phyloP scores from a whole-genome alignment of 2,888 invertebrate species.

The Thymelicus lineola region DNA sequence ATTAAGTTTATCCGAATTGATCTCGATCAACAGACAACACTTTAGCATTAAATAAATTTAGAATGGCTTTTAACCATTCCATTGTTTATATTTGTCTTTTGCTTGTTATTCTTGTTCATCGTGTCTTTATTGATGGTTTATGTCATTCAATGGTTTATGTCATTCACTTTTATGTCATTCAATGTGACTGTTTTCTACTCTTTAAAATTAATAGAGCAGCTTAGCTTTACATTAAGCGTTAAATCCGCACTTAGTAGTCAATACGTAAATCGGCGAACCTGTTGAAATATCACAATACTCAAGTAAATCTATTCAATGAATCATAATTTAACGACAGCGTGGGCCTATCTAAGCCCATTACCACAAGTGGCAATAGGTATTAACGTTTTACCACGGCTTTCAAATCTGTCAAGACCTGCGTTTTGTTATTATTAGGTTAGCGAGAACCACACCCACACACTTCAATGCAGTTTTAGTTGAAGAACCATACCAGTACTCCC shows the following conservation, averaged over 20 bases:
- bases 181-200: not conserved
- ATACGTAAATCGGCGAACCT: slow-evolving; percentile 19
- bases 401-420: slow-evolving; percentile 36
- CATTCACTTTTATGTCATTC: too few species aligned
- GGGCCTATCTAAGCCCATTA: slow-evolving; percentile 38
- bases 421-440: slow-evolving; percentile 35
- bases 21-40: slow-evolving; percentile 20
- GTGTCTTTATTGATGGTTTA: not conserved
- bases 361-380: slow-evolving; percentile 36
- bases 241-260: slow-evolving; percentile 3
- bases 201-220: not conserved
- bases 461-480: slow-evolving; percentile 25
- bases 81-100: not conserved
- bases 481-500: slow-evolving; percentile 16
- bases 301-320: slow-evolving; percentile 28
- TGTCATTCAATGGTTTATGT: too few species aligned
- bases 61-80: slow-evolving; percentile 6
- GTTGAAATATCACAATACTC: slow-evolving; percentile 33
- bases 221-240: not conserved
- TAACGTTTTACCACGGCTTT: slow-evolving; percentile 37
- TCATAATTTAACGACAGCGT: slow-evolving; percentile 30
- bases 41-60: slow-evolving; percentile 23
- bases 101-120: not conserved
- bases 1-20: slow-evolving; percentile 28
- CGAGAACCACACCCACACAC: slow-evolving; percentile 25